Evolutionary conservation across 1,140 invertebrate genomes (phyloP).

Genomic region (Bombus fervidus): DNA sequence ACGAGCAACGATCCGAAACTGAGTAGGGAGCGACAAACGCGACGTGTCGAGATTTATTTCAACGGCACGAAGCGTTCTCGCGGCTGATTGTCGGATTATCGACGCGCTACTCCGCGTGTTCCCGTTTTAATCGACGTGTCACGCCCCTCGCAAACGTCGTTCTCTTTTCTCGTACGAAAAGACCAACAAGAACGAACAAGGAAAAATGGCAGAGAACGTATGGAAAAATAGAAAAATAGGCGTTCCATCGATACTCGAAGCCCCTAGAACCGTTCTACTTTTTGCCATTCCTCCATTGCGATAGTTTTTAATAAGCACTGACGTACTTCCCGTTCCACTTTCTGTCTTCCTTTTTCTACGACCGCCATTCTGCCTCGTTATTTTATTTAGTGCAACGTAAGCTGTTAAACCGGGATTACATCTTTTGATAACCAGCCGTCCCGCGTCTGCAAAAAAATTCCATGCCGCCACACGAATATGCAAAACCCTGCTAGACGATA

Average conservation of each 20-base stretch:
- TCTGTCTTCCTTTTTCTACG: background rate
- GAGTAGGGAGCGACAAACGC: background rate
- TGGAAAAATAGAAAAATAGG: slow-evolving; percentile 7
- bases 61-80: background rate
- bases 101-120: background rate
- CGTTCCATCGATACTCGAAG: background rate
- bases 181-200: background rate
- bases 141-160: background rate
- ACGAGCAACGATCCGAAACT: background rate
- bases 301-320: slow-evolving; percentile 64
- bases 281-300: slow-evolving; percentile 41
- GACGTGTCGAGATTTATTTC: background rate
- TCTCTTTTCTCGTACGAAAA: background rate
- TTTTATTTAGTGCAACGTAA: slow-evolving; percentile 62
- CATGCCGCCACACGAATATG: background rate
- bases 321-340: slow-evolving; percentile 31
- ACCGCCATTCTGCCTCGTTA: slow-evolving; percentile 50
- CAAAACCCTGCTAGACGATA: background rate
- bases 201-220: background rate
- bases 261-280: slow-evolving; percentile 45
- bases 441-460: background rate
- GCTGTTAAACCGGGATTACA: slow-evolving; percentile 47
- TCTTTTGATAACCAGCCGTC: slow-evolving; percentile 55
- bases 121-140: background rate
- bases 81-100: background rate